Evolutionary conservation across 2,888 invertebrate genomes (phyloP).

Genomic region (Lacanobia oleracea): DNA sequence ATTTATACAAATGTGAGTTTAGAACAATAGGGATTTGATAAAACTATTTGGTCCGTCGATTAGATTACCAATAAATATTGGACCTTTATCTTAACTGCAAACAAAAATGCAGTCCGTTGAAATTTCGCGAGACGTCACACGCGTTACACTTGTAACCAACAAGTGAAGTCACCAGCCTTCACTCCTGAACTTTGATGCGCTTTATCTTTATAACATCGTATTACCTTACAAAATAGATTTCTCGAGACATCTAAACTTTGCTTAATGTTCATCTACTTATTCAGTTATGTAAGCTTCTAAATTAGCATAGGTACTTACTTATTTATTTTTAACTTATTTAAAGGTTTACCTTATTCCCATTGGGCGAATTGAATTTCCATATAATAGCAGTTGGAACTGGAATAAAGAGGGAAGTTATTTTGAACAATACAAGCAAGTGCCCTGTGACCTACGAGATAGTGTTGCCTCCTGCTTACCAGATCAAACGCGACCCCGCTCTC

Average conservation of each 20-base stretch:
- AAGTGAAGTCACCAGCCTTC: too few species aligned
- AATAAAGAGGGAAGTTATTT: conserved; percentile 88
- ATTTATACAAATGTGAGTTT: too few species aligned
- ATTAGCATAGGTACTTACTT: background rate
- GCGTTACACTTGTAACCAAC: too few species aligned
- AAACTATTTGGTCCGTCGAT: too few species aligned
- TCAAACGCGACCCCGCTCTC: conserved; percentile 60
- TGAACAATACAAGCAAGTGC: conserved; percentile 91
- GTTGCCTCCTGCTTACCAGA: conserved; percentile 77
- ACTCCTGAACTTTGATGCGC: too few species aligned
- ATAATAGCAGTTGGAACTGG: conserved; percentile 88
- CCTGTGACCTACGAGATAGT: conserved; percentile 88
- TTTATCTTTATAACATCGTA: too few species aligned
- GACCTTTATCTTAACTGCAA: background rate
- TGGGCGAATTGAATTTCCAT: conserved; percentile 91
- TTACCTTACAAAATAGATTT: too few species aligned
- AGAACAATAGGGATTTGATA: too few species aligned
- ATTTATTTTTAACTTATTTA: conserved; percentile 41
- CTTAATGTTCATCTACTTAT: background rate
- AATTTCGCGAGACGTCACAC: too few species aligned
- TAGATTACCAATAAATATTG: too few species aligned
- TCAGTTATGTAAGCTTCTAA: background rate
- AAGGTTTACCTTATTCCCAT: conserved; percentile 91
- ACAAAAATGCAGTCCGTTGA: too few species aligned
- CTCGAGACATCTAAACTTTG: background rate